Base-by-base conservation (phyloP, 2,888 invertebrate species). In the Amiota communis region DNA sequence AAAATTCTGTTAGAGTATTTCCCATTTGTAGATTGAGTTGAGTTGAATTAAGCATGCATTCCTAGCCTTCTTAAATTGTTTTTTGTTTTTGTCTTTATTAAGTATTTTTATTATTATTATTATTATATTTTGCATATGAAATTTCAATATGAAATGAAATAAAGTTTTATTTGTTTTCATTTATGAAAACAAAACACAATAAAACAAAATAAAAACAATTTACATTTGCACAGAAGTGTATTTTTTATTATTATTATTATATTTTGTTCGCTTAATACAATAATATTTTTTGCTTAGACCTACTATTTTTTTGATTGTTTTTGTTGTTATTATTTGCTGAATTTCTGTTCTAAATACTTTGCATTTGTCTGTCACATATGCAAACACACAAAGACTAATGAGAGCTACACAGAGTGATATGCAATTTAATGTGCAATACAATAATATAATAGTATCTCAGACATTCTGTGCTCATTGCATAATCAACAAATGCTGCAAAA, bases 41-140 rank as follows among this genome's bases (percentile, higher is more conserved):
- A 1, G 9, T 59, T 59, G 59, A 36, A 36, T 36, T 36, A 6
- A 77, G 75, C 75, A 36, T 15, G 53, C 59, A 59, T 59, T 59
- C 59, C 59, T 59, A 11, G 59, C 11, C 10, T 59, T 59, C 59
- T 59, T 59, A 11, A 6, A 23, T 67, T 65, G 49, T 23, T 51
- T 67, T 67, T 13, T 13, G n/a, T n/a, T n/a, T n/a, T n/a, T n/a
- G n/a, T n/a, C n/a, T n/a, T n/a, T n/a, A n/a, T n/a, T n/a, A n/a
- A n/a, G n/a, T n/a, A n/a, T n/a, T 69, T 20, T 17, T n/a, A 36
- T 69, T 69, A 56, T 20, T 67, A 51, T 49, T 67, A 51, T 69
- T 20, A 10, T 69, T 46, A 1, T 17, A 67, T 67, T 48, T 48
- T 15, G 49, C 67, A 67, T 20, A 20, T 61, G 12, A 36, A 61